These are phyloP conservation scores for Thrips palmi DNA, from an alignment of 1,140 invertebrate species.

Conservation along the genomic window DNA sequence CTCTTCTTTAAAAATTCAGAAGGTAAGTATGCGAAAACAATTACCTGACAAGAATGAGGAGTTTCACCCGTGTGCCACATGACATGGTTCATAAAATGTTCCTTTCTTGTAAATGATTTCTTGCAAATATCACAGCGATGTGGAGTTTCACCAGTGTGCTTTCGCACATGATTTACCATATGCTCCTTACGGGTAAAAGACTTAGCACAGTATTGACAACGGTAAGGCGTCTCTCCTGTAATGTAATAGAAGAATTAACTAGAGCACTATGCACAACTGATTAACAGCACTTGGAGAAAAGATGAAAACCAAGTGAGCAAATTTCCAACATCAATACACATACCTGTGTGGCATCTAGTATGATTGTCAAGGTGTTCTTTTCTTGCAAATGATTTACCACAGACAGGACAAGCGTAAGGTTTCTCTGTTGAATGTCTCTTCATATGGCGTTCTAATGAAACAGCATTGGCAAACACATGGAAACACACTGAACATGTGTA, in stretches of 20 bases:
- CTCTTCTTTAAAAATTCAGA: too few species aligned
- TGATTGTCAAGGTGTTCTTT: conserved; percentile 62
- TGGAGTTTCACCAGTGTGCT: conserved; percentile 64
- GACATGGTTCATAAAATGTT: conserved; percentile 44
- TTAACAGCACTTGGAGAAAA: conserved; percentile 12
- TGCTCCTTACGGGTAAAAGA: conserved; percentile 74
- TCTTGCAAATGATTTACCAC: conserved; percentile 68
- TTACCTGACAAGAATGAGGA: conserved; percentile 24
- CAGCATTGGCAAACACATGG: conserved; percentile 52
- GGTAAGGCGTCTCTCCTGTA: conserved; percentile 22
- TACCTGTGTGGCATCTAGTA: conserved; percentile 52
- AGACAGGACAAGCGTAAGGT: conserved; percentile 61
- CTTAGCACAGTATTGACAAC: conserved; percentile 47
- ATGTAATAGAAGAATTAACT: too few species aligned
- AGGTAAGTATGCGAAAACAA: too few species aligned
- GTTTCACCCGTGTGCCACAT: conserved; percentile 37
- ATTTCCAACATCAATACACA: too few species aligned
- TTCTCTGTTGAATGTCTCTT: conserved; percentile 63
- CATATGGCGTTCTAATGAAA: conserved; percentile 49
- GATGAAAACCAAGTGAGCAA: neutral
- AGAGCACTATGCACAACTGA: conserved; percentile 8
- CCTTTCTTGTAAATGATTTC: conserved; percentile 37
- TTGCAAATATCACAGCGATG: conserved; percentile 47
- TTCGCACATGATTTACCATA: conserved; percentile 60
- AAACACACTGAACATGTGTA: conserved; percentile 53